A percentile compares a stretch with the other conserved stretches of the same genome.
phyloP scores from a whole-genome alignment of 2,888 invertebrate genomes.

The Lasioglossum pauxillum region DNA sequence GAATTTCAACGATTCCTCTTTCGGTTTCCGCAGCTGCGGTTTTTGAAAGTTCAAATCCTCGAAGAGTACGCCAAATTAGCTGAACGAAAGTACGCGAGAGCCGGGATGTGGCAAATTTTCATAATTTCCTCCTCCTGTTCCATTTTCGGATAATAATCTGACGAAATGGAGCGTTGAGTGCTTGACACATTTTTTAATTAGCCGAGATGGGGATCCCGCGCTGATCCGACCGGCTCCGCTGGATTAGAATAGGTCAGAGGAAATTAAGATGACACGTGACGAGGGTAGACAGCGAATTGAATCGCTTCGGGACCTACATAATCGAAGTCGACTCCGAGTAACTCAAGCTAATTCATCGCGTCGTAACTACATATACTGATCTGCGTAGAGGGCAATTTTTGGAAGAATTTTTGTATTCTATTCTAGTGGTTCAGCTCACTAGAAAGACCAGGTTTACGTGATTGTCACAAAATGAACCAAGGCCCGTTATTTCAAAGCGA shows the following conservation, averaged over 20 bases:
- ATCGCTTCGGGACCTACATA: not conserved
- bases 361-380: not conserved
- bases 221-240: not conserved
- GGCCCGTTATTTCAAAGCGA: not conserved
- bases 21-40: not conserved
- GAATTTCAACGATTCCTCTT: not conserved
- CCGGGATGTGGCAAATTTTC: not conserved
- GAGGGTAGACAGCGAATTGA: constrained; percentile 35
- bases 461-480: not conserved
- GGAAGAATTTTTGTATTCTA: not conserved
- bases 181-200: constrained; percentile 25
- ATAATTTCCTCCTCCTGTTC: not conserved
- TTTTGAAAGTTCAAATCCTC: not conserved
- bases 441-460: not conserved
- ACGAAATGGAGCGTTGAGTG: not conserved
- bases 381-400: not conserved
- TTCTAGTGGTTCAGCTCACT: not conserved
- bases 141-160: not conserved
- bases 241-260: constrained; percentile 47
- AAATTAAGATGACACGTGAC: constrained; percentile 51
- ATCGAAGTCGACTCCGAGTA: not conserved
- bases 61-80: not conserved
- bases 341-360: not conserved
- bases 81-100: not conserved
- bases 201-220: constrained; percentile 9